These are phyloP conservation scores for Pteronotus mesoamericanus DNA, from an alignment of 2,797 vertebrate species.

Conservation along the genomic window DNA sequence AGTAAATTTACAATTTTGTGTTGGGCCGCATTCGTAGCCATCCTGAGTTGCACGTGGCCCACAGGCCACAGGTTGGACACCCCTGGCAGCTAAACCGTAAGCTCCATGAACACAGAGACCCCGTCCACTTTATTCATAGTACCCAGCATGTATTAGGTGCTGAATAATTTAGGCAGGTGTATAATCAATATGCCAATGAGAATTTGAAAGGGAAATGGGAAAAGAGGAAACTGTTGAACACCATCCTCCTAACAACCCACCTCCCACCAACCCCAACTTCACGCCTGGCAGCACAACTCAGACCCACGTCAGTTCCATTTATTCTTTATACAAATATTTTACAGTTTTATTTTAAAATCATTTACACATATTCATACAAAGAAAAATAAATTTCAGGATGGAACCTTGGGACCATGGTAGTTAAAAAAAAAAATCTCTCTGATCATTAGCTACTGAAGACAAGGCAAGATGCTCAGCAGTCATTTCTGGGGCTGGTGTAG, in stretches of 20 bases:
- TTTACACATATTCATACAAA: conserved; percentile 85
- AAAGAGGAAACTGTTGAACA: background rate
- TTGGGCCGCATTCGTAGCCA: no score
- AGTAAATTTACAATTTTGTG: no score
- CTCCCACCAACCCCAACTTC: background rate
- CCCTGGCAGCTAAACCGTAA: background rate
- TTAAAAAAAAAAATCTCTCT: conserved; percentile 70
- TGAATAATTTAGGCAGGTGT: background rate
- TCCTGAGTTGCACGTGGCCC: no score
- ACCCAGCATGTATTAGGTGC: background rate
- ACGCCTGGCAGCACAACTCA: background rate
- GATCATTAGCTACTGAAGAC: conserved; percentile 59
- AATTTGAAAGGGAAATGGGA: background rate
- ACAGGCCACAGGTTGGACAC: no score
- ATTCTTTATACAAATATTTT: conserved; percentile 85
- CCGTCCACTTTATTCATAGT: background rate
- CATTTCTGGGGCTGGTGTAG: conserved; percentile 34
- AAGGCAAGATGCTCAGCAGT: conserved; percentile 69
- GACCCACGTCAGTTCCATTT: conserved; percentile 35
- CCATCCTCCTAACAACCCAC: background rate
- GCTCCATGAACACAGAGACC: background rate
- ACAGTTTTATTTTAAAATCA: conserved; percentile 83
- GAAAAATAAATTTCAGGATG: conserved; percentile 70
- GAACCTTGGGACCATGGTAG: conserved; percentile 45
- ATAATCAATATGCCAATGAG: background rate